Evolutionary conservation across 2,888 invertebrate genomes (phyloP).

Genomic region (Amaurobius ferox): DNA sequence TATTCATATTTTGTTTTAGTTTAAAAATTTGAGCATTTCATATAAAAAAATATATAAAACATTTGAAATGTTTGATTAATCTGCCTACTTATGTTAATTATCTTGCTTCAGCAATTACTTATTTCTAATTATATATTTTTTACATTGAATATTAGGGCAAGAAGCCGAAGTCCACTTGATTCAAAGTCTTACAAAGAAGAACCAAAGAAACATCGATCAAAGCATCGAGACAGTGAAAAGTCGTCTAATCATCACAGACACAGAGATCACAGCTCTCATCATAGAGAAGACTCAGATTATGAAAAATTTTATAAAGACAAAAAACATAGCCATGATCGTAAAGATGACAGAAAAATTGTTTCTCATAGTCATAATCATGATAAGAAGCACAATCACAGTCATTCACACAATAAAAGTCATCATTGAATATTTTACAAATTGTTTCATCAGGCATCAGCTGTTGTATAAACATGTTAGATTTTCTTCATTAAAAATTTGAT

Average conservation of each 20-base stretch:
- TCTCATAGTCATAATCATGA: constrained; percentile 18
- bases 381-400: not conserved
- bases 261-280: constrained; percentile 20
- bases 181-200: constrained; percentile 18
- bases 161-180: constrained; percentile 50
- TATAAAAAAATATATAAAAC: too few species aligned
- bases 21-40: too few species aligned
- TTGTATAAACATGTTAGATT: too few species aligned
- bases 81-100: too few species aligned
- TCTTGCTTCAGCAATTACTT: too few species aligned
- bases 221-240: not conserved
- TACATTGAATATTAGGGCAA: not conserved
- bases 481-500: too few species aligned
- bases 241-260: constrained; percentile 4
- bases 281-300: not conserved
- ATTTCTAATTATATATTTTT: too few species aligned
- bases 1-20: too few species aligned
- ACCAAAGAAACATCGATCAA: constrained; percentile 2
- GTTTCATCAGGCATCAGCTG: too few species aligned
- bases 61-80: too few species aligned
- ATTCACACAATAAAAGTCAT: not conserved
- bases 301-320: constrained; percentile 16
- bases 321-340: constrained; percentile 1
- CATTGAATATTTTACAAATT: not conserved
- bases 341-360: not conserved